These are phyloP conservation scores for Falco novaeseelandiae DNA, from an alignment of 2,797 vertebrate species.

Conservation along the genomic window DNA sequence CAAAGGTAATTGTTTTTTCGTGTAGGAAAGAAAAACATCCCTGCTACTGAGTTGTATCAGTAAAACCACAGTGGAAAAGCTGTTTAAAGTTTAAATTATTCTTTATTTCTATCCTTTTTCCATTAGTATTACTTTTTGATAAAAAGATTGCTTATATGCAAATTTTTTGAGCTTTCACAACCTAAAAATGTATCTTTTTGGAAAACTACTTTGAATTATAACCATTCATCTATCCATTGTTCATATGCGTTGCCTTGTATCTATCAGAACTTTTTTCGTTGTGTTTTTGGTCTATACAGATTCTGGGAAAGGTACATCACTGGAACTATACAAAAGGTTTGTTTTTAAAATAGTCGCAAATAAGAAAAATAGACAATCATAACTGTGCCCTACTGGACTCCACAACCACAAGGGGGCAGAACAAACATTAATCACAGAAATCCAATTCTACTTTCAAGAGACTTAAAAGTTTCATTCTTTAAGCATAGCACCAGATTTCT, in stretches of 20 bases:
- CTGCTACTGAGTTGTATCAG: not conserved
- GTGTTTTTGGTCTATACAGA: not conserved
- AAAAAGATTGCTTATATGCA: not conserved
- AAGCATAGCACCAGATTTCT: not conserved
- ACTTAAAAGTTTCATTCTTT: not conserved
- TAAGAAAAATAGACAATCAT: not conserved
- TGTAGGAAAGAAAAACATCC: not conserved
- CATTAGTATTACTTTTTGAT: not conserved
- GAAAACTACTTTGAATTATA: not conserved
- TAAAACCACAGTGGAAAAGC: not conserved
- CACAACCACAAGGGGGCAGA: slow-evolving; percentile 64
- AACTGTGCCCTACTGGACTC: not conserved
- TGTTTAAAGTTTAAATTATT: not conserved
- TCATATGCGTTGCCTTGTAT: not conserved
- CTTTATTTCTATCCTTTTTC: not conserved
- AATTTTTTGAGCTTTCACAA: not conserved
- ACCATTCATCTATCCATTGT: not conserved
- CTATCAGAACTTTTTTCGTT: not conserved
- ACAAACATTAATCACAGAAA: slow-evolving; percentile 43
- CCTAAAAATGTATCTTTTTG: not conserved
- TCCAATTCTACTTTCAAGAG: not conserved
- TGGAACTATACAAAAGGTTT: not conserved
- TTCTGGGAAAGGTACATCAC: not conserved
- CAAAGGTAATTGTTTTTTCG: not conserved
- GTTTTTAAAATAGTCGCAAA: not conserved